Percentiles rank a stretch among this genome's conserved stretches.
Evolutionary conservation across 2,113 vertebrate genomes (phyloP).

Genomic region (Grallaria varia): DNA sequence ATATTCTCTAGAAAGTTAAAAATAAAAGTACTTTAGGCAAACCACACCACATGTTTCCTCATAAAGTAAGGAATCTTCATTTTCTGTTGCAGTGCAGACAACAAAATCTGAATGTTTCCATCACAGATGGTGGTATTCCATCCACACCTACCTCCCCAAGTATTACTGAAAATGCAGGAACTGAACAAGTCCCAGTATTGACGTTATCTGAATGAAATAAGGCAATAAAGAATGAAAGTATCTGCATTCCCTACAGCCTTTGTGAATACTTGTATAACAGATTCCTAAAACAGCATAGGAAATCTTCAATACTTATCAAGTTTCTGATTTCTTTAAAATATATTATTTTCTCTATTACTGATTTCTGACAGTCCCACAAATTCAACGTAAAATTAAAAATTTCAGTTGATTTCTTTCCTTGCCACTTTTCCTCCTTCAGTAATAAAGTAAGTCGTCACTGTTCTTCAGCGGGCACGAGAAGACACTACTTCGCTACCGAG

Average conservation of each 20-base stretch:
- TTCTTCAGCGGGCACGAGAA: not conserved
- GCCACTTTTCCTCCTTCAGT: not conserved
- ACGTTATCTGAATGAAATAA: not conserved
- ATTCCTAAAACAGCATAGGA: not conserved
- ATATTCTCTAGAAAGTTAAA: slow-evolving; percentile 48
- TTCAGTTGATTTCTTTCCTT: not conserved
- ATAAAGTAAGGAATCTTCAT: slow-evolving; percentile 30
- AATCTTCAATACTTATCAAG: not conserved
- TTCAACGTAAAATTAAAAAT: not conserved
- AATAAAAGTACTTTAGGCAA: slow-evolving; percentile 39
- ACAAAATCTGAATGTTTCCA: slow-evolving; percentile 12
- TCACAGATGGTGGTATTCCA: not conserved
- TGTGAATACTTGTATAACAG: not conserved
- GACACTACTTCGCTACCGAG: not conserved
- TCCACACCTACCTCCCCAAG: not conserved
- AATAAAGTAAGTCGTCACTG: not conserved
- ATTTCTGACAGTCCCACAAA: not conserved
- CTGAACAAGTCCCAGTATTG: not conserved
- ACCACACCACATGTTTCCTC: slow-evolving; percentile 24
- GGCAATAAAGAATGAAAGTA: not conserved
- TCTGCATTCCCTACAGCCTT: not conserved
- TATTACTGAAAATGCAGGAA: not conserved
- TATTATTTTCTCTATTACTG: not conserved
- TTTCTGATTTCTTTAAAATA: not conserved
- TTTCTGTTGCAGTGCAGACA: slow-evolving; percentile 14